Conservation (phyloP, 2,113 vertebrate genomes). For the Sylvia atricapilla region DNA sequence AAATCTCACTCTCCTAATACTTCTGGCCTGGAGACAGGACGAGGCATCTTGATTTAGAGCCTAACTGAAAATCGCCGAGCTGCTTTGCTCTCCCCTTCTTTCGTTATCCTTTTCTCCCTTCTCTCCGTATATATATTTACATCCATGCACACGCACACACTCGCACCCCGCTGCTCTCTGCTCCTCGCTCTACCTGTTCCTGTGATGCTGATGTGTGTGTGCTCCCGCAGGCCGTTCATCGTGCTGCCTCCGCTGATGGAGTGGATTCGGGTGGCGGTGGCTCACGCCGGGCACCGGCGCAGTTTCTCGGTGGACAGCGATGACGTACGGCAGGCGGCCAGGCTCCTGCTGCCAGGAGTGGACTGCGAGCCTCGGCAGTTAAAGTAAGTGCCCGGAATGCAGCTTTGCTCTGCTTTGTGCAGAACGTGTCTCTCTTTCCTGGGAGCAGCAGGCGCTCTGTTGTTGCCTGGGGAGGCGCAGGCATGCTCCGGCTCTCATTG, state of each 20-base stretch:
- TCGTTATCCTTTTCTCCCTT: background rate
- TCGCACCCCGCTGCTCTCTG: background rate
- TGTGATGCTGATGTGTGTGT: background rate
- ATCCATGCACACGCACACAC: background rate
- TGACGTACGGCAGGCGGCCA: slow-evolving; percentile 94
- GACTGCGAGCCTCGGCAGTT: slow-evolving; percentile 98
- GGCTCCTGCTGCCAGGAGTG: slow-evolving; percentile 92
- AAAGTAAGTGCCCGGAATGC: slow-evolving; percentile 76
- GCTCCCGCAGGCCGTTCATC: slow-evolving; percentile 87
- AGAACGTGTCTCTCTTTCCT: background rate
- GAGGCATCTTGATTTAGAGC: background rate
- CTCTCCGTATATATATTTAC: background rate
- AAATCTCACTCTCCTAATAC: background rate
- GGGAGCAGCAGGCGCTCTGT: background rate
- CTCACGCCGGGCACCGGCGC: slow-evolving; percentile 92
- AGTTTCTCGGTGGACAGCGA: slow-evolving; percentile 98
- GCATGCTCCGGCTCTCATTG: background rate
- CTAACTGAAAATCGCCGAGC: background rate
- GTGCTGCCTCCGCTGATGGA: slow-evolving; percentile 97
- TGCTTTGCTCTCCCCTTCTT: background rate
- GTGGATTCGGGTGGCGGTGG: slow-evolving; percentile 94
- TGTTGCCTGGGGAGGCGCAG: background rate
- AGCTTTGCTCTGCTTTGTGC: background rate
- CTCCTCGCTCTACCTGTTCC: background rate
- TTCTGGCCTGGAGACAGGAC: background rate